These are phyloP conservation scores for Deilephila elpenor DNA, from an alignment of 2,888 invertebrate genomes.

Conservation along the genomic window DNA sequence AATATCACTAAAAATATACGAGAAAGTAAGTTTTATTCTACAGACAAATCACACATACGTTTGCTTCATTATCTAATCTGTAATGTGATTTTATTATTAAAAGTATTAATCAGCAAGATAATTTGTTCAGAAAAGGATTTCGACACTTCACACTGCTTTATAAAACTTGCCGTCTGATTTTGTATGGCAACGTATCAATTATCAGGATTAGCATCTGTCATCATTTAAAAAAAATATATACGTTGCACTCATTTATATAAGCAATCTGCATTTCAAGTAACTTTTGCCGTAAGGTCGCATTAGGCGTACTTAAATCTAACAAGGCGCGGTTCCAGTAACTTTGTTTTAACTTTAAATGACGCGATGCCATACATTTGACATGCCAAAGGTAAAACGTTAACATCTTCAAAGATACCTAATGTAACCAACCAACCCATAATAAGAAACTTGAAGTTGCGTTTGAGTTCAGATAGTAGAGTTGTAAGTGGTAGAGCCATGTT, in stretches of 20 bases:
- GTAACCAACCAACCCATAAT: no score
- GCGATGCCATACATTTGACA: no score
- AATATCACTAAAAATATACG: not conserved
- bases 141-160: constrained; percentile 19
- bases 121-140: constrained; percentile 13
- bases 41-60: constrained; percentile 23
- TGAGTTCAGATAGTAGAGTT: no score
- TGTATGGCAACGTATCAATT: not conserved
- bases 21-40: constrained; percentile 9
- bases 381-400: no score
- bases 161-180: not conserved
- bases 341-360: not conserved
- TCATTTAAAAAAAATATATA: not conserved
- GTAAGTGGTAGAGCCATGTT: no score
- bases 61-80: constrained; percentile 43
- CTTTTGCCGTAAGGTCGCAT: not conserved
- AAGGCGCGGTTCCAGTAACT: not conserved
- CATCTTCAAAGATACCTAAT: no score
- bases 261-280: not conserved
- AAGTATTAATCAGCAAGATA: constrained; percentile 28
- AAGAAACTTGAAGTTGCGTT: no score
- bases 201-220: not conserved
- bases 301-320: not conserved
- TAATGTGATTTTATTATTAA: constrained; percentile 35
- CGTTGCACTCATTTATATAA: not conserved